phyloP scores from a whole-genome alignment of 37 sponge, comb jelly and placozoan species.

The Axinella damicornis region DNA sequence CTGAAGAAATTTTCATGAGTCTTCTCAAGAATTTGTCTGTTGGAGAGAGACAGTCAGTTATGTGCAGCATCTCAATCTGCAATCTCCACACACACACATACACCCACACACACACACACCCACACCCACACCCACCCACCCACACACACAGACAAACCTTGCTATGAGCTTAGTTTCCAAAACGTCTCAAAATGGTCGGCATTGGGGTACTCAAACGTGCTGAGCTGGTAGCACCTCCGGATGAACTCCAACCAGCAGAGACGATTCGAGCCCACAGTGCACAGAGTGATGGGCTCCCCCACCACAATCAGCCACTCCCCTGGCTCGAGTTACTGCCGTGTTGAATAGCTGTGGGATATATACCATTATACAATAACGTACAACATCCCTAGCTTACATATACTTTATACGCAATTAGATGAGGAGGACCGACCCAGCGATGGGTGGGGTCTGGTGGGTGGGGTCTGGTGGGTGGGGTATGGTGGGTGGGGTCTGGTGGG shows the following conservation, averaged over 20 bases:
- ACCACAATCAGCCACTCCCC: slow-evolving; percentile 84
- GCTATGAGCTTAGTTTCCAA: slow-evolving; percentile 53
- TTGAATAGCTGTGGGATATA: slow-evolving; percentile 93
- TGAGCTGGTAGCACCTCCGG: slow-evolving; percentile 50
- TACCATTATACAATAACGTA: no score
- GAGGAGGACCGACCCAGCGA: no score
- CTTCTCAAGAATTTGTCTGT: slow-evolving; percentile 38
- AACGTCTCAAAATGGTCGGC: slow-evolving; percentile 52
- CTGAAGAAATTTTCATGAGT: slow-evolving; percentile 6
- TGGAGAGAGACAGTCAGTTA: neutral
- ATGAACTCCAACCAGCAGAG: slow-evolving; percentile 89
- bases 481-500: no score
- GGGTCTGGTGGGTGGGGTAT: no score
- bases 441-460: no score
- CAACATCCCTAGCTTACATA: no score
- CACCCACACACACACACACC: no score
- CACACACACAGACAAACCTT: slow-evolving; percentile 16
- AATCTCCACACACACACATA: slow-evolving; percentile 22
- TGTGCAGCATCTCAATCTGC: neutral
- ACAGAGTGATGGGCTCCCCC: slow-evolving; percentile 92
- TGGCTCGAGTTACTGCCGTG: slow-evolving; percentile 91
- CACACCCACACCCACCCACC: no score
- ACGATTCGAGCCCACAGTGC: slow-evolving; percentile 88
- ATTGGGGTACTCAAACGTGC: slow-evolving; percentile 61
- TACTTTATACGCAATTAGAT: no score